Base-by-base conservation (phyloP, 2,888 invertebrate genomes). In the Anodontia alba region DNA sequence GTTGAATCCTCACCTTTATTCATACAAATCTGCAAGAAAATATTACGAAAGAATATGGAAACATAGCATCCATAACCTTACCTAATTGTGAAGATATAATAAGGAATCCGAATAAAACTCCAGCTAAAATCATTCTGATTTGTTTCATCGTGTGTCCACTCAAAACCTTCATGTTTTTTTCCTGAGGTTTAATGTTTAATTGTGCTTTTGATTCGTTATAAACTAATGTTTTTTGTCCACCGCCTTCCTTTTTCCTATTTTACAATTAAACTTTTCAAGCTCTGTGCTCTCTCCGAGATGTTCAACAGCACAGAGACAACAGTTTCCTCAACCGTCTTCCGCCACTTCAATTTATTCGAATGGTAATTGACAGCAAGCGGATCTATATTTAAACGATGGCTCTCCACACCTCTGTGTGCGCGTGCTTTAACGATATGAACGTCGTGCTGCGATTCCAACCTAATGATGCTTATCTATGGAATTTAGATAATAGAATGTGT, bases 41-140 rank as follows among this genome's bases (percentile, higher is more conserved):
- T n/a, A n/a, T n/a, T n/a, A n/a, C n/a, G n/a, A n/a, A n/a, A n/a
- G n/a, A n/a, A n/a, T n/a, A n/a, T n/a, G n/a, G n/a, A n/a, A n/a
- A n/a, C n/a, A n/a, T n/a, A n/a, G n/a, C n/a, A 38, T 38, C 5
- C 38, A 38, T 38, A 38, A 8, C 46, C 81, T 78, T 75, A 81
- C 81, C 81, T 81, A 81, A 72, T 75, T 81, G 81, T 68, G 74
- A 49, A n/a, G 75, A 51, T n/a, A 78, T 36, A 26, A 81, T 38
- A 36, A 74, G 68, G 51, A 81, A 29, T n/a, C 67, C 78, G 17
- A 78, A 54, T 15, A 81, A 26, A 42, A 71, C n/a, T 54, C 74
- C 77, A 43, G 75, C 43, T 67, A 75, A 78, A 51, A 78, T 31
- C 29, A 73, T 54, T 67, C 75, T 78, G 31, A 78, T 46, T 29